Base-by-base conservation (phyloP, 2,888 invertebrate genomes). In the Paralinhomoeus sp. region DNA sequence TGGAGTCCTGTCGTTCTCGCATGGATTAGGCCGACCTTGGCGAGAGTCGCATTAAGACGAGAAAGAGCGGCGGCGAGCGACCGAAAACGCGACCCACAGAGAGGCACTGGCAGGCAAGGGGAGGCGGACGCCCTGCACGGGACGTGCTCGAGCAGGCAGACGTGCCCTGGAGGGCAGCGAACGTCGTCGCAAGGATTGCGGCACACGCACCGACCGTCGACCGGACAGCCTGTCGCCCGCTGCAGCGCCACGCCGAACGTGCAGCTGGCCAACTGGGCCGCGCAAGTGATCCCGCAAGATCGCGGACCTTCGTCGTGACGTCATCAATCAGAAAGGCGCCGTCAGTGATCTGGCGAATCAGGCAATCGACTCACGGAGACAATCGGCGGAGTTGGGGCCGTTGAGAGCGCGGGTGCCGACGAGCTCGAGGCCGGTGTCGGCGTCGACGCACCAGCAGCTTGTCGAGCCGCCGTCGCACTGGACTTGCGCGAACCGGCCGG, bases 391-490 rank as follows among this genome's bases (percentile, higher is more conserved):
- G 15, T 40, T 44, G 3, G 50, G 43, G 12, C 46, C 12, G 5
- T 12, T 12, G 5, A 5, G 45, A 18, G 38, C 33, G 1, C 52
- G 35, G 17, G 57, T 57, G 38, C 57, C 57, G 41, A 46, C 46
- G 24, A 54, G 38, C 45, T 57, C 57, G 24, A 48, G 42, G 9
- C 57, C 57, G 40, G 48, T 47, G 18, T 45, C 40, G 34, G 45
- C 44, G 41, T 52, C 46, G 15, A 52, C 53, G 45, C 53, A 53
- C 53, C 53, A 53, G 40, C 53, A 53, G 15, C 21, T 43, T 46
- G 41, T 39, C 1, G 20, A 31, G 2, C 24, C 5, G 24, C 27
- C 31, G 40, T 56, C 50, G 42, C 56, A 58, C 43, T 58, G 58
- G 41, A 52, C 46, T 37, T 40, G 39, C 35, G 49, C 35, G 47